phyloP scores from a whole-genome alignment of 2,113 vertebrate genomes.

The Brachyistius frenatus region DNA sequence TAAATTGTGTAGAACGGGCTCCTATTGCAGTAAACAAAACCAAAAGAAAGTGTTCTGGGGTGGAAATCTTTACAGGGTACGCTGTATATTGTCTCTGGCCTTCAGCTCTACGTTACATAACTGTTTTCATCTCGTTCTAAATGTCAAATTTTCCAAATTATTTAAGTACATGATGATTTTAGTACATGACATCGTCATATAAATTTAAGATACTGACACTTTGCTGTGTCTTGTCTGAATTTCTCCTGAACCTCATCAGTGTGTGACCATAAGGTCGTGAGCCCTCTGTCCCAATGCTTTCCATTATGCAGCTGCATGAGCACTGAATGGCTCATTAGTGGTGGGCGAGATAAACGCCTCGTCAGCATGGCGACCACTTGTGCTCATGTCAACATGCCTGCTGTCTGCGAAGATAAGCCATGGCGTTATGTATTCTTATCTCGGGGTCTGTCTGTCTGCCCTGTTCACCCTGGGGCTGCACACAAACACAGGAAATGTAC shows the following conservation, averaged over 20 bases:
- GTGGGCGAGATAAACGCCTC: constrained; percentile 75
- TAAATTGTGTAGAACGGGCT: background rate
- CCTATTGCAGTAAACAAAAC: background rate
- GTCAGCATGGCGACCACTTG: constrained; percentile 74
- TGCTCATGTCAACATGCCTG: constrained; percentile 70
- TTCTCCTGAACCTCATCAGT: constrained; percentile 13
- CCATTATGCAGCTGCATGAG: constrained; percentile 55
- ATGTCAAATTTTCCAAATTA: constrained; percentile 5
- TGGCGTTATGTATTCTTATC: constrained; percentile 70
- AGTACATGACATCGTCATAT: background rate
- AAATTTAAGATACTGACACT: constrained; percentile 6
- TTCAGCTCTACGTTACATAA: constrained; percentile 14
- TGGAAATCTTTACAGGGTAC: background rate
- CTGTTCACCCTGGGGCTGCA: constrained; percentile 16
- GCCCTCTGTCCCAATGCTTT: constrained; percentile 23
- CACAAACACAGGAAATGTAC: constrained; percentile 52
- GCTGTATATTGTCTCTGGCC: background rate
- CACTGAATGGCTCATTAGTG: constrained; percentile 82
- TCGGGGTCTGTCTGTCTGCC: constrained; percentile 47
- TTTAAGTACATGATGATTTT: background rate
- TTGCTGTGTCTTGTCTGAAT: background rate
- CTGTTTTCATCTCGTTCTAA: background rate
- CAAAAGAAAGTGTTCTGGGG: background rate
- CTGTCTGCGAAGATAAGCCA: constrained; percentile 79
- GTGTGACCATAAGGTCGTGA: constrained; percentile 4